Conservation (phyloP, 2,113 vertebrate species). For the Tympanuchus pallidicinctus region DNA sequence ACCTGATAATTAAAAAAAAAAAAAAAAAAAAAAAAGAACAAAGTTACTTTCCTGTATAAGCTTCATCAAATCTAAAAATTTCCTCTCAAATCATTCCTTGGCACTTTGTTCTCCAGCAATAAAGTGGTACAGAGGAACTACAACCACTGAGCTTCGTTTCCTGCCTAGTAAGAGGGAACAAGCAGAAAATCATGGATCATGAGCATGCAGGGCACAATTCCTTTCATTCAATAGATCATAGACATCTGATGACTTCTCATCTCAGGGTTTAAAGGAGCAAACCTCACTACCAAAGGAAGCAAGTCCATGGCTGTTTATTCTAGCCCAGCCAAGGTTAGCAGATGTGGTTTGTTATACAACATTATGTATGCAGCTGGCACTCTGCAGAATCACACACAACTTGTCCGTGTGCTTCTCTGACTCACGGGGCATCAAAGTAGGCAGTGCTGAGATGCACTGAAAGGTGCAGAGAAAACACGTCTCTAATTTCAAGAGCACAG, state of each 20-base stretch:
- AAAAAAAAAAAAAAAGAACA: neutral
- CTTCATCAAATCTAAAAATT: neutral
- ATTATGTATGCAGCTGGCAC: neutral
- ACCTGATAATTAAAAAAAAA: slow-evolving; percentile 82
- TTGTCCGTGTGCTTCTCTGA: neutral
- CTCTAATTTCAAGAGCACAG: rapidly evolving
- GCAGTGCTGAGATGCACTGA: neutral
- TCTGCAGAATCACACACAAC: neutral
- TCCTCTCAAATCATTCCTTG: neutral
- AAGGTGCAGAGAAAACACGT: neutral
- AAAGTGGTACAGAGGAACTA: slow-evolving; percentile 18
- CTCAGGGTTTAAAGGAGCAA: rapidly evolving
- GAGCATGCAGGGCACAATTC: neutral
- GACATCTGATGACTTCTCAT: neutral
- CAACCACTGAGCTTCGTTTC: slow-evolving; percentile 25
- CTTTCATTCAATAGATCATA: neutral
- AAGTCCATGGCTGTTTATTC: neutral
- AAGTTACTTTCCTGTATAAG: neutral
- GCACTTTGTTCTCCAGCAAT: neutral
- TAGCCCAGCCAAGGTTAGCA: neutral
- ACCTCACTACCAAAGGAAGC: neutral
- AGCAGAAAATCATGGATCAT: neutral
- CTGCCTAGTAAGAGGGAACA: slow-evolving; percentile 10
- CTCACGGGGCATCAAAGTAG: neutral
- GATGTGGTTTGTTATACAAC: neutral